Evolutionary conservation across 2,113 vertebrate genomes (phyloP).

Genomic region (Anser brachyrhynchus): DNA sequence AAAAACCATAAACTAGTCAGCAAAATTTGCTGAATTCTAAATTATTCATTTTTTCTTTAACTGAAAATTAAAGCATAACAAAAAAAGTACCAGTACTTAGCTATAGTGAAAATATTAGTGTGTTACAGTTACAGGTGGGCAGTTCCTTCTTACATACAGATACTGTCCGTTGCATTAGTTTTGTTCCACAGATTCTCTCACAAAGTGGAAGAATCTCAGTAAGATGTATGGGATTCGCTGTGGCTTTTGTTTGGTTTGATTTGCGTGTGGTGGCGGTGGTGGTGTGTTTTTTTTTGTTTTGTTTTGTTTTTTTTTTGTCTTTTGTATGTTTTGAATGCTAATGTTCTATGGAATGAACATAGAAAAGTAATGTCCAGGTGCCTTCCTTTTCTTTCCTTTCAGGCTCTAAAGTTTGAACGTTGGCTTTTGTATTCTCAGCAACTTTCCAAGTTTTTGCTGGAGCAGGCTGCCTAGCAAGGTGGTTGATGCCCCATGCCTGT

Average conservation of each 20-base stretch:
- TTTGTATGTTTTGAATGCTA: not conserved
- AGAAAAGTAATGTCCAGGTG: not conserved
- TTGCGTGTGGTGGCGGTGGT: too few species aligned
- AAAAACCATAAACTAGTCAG: not conserved
- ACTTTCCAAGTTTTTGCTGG: not conserved
- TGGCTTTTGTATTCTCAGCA: not conserved
- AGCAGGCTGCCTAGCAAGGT: not conserved
- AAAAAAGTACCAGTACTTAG: not conserved
- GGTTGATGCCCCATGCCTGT: too few species aligned
- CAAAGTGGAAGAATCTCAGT: not conserved
- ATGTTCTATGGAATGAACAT: not conserved
- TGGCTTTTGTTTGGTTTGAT: not conserved
- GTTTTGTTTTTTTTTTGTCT: too few species aligned
- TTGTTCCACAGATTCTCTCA: not conserved
- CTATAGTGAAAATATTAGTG: not conserved
- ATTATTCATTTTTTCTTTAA: not conserved
- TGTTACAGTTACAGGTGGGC: not conserved
- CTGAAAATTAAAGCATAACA: not conserved
- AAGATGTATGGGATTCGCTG: not conserved
- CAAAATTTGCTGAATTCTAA: not conserved
- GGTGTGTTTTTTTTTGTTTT: too few species aligned
- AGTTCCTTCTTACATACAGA: not conserved
- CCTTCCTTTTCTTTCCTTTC: not conserved
- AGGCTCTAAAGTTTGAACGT: not conserved
- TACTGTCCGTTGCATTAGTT: too few species aligned